A percentile compares a stretch with the other conserved stretches of the same genome.
Evolutionary conservation across 2,888 invertebrate species (phyloP).

Genomic region (Auanema sp.): DNA sequence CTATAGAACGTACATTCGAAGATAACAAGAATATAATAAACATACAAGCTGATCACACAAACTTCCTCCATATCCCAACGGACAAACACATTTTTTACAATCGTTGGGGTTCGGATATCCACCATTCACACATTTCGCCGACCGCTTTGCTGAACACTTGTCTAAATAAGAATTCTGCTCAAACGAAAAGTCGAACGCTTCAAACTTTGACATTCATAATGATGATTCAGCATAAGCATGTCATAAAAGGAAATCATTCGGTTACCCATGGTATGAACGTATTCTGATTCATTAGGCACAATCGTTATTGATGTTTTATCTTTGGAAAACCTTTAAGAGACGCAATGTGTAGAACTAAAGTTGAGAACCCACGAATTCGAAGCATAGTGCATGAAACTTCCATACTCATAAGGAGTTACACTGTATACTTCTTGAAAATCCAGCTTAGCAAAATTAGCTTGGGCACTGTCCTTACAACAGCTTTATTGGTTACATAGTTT

Average conservation of each 20-base stretch:
- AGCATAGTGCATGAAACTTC: slow-evolving; percentile 38
- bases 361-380: slow-evolving; percentile 19
- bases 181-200: neutral
- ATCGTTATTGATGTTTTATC: slow-evolving; percentile 26
- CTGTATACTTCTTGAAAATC: slow-evolving; percentile 13
- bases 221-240: slow-evolving; percentile 53
- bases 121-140: slow-evolving; percentile 49
- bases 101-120: slow-evolving; percentile 50
- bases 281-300: slow-evolving; percentile 35
- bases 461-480: neutral
- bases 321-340: slow-evolving; percentile 13
- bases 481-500: too few relatives aligned
- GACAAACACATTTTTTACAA: slow-evolving; percentile 53
- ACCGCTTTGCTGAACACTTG: slow-evolving; percentile 26
- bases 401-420: slow-evolving; percentile 30
- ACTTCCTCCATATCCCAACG: slow-evolving; percentile 51
- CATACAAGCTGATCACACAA: slow-evolving; percentile 36
- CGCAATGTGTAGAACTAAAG: neutral
- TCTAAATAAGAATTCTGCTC: too few relatives aligned
- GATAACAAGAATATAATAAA: neutral
- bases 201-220: slow-evolving; percentile 52
- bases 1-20: neutral
- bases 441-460: slow-evolving; percentile 19
- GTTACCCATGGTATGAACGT: slow-evolving; percentile 48
- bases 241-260: slow-evolving; percentile 48